Conservation (phyloP, 2,113 vertebrate species). For the Lophura nycthemera region DNA sequence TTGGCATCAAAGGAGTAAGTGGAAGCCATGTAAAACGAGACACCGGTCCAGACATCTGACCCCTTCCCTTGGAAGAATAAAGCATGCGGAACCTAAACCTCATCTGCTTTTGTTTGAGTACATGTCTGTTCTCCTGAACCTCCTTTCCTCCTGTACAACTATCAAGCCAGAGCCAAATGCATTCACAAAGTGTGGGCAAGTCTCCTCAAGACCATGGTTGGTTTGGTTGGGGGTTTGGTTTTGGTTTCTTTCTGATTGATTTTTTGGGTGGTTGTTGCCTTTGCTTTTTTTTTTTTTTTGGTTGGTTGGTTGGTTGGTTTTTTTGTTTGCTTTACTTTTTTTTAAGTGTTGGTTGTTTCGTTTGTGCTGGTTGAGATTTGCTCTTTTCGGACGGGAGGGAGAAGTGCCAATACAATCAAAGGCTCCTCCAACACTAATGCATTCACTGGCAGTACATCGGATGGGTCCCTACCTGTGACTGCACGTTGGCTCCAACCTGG, state of each 20-base stretch:
- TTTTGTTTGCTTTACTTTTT: constrained; percentile 36
- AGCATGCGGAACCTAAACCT: constrained; percentile 24
- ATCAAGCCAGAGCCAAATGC: constrained; percentile 80
- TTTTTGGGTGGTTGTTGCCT: background rate
- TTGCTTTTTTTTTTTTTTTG: background rate
- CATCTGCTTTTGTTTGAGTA: background rate
- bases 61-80: constrained; percentile 51
- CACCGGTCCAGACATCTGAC: constrained; percentile 1
- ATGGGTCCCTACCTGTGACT: constrained; percentile 97
- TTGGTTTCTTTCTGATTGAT: constrained; percentile 33
- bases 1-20: constrained; percentile 23
- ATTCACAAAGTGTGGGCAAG: constrained; percentile 75
- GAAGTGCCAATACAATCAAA: constrained; percentile 72
- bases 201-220: constrained; percentile 63
- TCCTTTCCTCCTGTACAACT: constrained; percentile 31
- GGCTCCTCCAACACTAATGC: constrained; percentile 70
- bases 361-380: constrained; percentile 68
- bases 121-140: constrained; percentile 4
- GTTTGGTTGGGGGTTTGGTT: constrained; percentile 32
- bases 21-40: constrained; percentile 35
- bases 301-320: background rate
- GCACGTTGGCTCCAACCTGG: constrained; percentile 99
- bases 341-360: constrained; percentile 1
- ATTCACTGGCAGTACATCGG: constrained; percentile 77
- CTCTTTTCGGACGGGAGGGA: constrained; percentile 63